phyloP scores from a whole-genome alignment of 2,888 invertebrate genomes.

The Rhimphoctona megacephalus region DNA sequence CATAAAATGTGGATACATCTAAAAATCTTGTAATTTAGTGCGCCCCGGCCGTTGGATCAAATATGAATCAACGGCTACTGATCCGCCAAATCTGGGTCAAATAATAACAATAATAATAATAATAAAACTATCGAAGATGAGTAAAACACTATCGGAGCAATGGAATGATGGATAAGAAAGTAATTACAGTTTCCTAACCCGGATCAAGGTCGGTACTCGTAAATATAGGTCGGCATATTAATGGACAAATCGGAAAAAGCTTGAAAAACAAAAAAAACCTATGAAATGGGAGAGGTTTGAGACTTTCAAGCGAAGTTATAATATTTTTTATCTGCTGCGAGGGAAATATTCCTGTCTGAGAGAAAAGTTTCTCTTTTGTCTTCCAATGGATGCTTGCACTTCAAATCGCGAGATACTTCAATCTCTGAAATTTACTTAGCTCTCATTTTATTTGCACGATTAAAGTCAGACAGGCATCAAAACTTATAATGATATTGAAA shows the following conservation, averaged over 20 bases:
- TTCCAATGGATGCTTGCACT: not conserved
- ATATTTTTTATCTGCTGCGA: slow-evolving; percentile 9
- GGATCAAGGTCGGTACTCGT: slow-evolving; percentile 25
- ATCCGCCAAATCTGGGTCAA: slow-evolving; percentile 14
- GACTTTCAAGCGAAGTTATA: not conserved
- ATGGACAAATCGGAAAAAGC: slow-evolving; percentile 15
- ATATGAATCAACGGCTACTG: not conserved
- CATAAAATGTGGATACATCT: too few species aligned
- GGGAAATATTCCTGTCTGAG: not conserved
- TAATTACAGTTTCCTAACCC: slow-evolving; percentile 14
- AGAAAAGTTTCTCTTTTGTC: not conserved
- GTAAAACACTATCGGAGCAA: slow-evolving; percentile 27
- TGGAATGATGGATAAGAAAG: slow-evolving; percentile 27
- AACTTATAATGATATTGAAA: not conserved
- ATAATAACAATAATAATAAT: slow-evolving; percentile 4
- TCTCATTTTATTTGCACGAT: not conserved
- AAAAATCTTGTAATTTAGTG: not conserved
- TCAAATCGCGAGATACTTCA: not conserved
- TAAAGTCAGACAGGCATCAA: not conserved
- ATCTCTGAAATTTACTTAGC: not conserved
- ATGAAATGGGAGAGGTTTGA: not conserved
- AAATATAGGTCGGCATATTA: slow-evolving; percentile 6
- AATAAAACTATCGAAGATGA: not conserved
- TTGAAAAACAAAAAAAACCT: not conserved
- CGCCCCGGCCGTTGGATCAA: not conserved